These are phyloP conservation scores for Lontra canadensis DNA, from an alignment of 2,113 vertebrate genomes.

Conservation along the genomic window DNA sequence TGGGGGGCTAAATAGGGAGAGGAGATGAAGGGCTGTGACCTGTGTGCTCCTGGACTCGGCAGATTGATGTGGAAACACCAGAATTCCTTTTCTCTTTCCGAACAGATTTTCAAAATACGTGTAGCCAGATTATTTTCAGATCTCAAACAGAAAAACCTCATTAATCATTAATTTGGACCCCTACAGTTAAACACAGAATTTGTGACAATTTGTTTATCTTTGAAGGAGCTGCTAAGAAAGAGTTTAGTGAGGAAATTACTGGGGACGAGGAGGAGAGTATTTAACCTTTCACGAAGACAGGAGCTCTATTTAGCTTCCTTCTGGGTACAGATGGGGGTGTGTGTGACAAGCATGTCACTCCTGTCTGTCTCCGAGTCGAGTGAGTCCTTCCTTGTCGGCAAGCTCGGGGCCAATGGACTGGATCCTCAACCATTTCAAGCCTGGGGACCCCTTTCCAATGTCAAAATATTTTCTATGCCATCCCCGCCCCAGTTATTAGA, in stretches of 20 bases:
- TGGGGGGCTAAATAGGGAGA: rapidly evolving
- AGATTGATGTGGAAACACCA: not conserved
- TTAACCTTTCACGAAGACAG: slow-evolving; percentile 9
- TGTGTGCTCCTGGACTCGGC: not conserved
- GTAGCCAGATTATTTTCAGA: slow-evolving; percentile 13
- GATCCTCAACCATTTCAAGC: not conserved
- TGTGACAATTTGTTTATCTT: slow-evolving; percentile 59
- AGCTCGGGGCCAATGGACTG: not conserved
- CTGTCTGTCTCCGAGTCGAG: not conserved
- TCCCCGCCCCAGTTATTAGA: not conserved
- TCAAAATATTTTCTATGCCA: slow-evolving; percentile 34
- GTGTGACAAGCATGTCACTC: not conserved
- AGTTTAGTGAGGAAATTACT: slow-evolving; percentile 35
- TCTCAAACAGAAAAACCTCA: slow-evolving; percentile 35
- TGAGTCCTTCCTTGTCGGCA: not conserved
- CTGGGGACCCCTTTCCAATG: not conserved
- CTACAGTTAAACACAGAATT: slow-evolving; percentile 36
- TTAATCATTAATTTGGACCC: slow-evolving; percentile 60
- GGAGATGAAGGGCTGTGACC: not conserved
- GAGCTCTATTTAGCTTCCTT: not conserved
- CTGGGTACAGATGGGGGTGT: not conserved
- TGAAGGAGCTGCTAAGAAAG: slow-evolving; percentile 36
- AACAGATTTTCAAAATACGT: not conserved
- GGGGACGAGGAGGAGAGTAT: not conserved
- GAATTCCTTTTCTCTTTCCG: not conserved